phyloP scores from a whole-genome alignment of 1,140 invertebrate species.

The Cotesia vestalis region DNA sequence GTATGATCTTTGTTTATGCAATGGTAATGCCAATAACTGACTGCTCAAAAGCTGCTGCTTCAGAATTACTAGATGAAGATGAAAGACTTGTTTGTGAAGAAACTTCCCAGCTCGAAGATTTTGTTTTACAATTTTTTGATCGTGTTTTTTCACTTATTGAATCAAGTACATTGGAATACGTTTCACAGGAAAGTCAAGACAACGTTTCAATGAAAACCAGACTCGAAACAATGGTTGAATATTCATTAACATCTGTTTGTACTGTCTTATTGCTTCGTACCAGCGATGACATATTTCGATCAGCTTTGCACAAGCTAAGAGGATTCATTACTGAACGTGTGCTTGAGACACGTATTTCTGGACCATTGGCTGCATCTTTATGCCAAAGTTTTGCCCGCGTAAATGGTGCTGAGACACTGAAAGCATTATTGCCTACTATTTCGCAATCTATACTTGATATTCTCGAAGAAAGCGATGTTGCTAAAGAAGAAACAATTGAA shows the following conservation, averaged over 20 bases:
- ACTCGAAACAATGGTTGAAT: slow-evolving; percentile 70
- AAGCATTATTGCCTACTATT: slow-evolving; percentile 77
- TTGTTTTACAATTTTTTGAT: slow-evolving; percentile 87
- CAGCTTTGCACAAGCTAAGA: slow-evolving; percentile 78
- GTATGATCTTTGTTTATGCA: slow-evolving; percentile 80
- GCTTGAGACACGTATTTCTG: slow-evolving; percentile 84
- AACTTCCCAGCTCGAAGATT: slow-evolving; percentile 87
- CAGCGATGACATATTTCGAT: slow-evolving; percentile 67
- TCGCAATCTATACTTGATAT: slow-evolving; percentile 70
- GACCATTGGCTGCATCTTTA: slow-evolving; percentile 73
- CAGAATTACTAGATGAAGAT: slow-evolving; percentile 70
- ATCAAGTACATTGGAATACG: slow-evolving; percentile 74
- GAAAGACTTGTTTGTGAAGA: slow-evolving; percentile 80
- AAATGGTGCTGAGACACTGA: slow-evolving; percentile 72
- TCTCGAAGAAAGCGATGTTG: slow-evolving; percentile 66
- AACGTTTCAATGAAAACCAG: slow-evolving; percentile 62
- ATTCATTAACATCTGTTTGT: slow-evolving; percentile 68
- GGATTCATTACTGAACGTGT: slow-evolving; percentile 77
- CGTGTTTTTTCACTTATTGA: slow-evolving; percentile 79
- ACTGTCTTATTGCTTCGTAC: slow-evolving; percentile 68
- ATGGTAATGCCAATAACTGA: slow-evolving; percentile 84
- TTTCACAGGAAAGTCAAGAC: slow-evolving; percentile 69
- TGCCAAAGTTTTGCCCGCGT: slow-evolving; percentile 77
- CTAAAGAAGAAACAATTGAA: slow-evolving; percentile 79
- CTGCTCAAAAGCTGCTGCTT: slow-evolving; percentile 77